phyloP scores from a whole-genome alignment of 2,888 invertebrate genomes.

The Uloborus plumipes region DNA sequence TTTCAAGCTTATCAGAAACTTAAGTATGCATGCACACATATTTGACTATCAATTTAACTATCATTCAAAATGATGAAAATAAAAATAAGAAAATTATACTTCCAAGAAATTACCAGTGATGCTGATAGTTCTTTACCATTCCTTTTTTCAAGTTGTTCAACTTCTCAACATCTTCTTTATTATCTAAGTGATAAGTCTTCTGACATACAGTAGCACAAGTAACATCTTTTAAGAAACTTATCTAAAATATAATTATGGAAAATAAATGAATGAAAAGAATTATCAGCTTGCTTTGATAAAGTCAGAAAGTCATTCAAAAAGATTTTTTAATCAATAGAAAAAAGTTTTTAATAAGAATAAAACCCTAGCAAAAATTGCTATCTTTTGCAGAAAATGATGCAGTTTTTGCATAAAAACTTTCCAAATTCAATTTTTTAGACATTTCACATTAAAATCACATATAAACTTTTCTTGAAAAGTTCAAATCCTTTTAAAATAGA shows the following conservation, averaged over 20 bases:
- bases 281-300: background rate
- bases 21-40: too few relatives aligned
- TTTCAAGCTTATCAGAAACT: too few relatives aligned
- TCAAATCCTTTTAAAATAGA: too few relatives aligned
- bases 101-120: constrained; percentile 84
- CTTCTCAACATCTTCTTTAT: constrained; percentile 77
- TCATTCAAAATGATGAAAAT: background rate
- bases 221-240: constrained; percentile 83
- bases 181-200: constrained; percentile 80
- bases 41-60: background rate
- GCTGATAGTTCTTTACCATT: constrained; percentile 95
- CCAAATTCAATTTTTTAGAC: too few relatives aligned
- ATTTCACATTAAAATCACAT: too few relatives aligned
- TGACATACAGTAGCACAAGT: constrained; percentile 73
- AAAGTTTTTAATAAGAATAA: too few relatives aligned
- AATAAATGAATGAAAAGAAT: constrained; percentile 3
- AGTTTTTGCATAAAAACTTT: too few relatives aligned
- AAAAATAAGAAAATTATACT: background rate
- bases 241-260: constrained; percentile 71
- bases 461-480: too few relatives aligned
- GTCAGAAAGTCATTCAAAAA: background rate
- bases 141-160: constrained; percentile 89
- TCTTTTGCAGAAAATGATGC: too few relatives aligned
- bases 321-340: background rate
- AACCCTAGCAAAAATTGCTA: too few relatives aligned